Percentiles rank a stretch among this genome's conserved stretches.
These are phyloP conservation scores for Poecile montanus DNA, from an alignment of 2,797 vertebrate genomes.

Conservation along the genomic window DNA sequence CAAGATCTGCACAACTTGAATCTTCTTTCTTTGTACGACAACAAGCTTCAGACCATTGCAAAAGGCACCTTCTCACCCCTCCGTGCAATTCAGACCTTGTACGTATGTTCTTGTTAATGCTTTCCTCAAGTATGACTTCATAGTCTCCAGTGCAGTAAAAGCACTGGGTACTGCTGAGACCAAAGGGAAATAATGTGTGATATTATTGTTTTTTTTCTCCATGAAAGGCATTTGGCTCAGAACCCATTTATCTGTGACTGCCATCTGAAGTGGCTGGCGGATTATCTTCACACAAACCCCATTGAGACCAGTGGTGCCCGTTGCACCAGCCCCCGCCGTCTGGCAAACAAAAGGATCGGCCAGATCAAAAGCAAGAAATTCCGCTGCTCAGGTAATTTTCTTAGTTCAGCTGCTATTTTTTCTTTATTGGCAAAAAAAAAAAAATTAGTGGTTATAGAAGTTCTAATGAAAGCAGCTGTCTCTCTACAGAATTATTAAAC, in stretches of 20 bases:
- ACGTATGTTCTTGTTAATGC: conserved; percentile 68
- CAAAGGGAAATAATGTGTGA: conserved; percentile 59
- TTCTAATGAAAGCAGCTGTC: conserved; percentile 53
- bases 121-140: neutral
- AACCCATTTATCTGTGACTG: conserved; percentile 99
- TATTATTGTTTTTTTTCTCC: conserved; percentile 53
- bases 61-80: conserved; percentile 96
- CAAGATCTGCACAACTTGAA: conserved; percentile 97
- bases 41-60: conserved; percentile 96
- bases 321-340: conserved; percentile 84
- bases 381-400: conserved; percentile 90
- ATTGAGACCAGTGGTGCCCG: conserved; percentile 91
- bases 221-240: conserved; percentile 92
- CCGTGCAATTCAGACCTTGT: conserved; percentile 95
- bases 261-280: conserved; percentile 98
- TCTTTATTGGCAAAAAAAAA: conserved; percentile 23
- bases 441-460: neutral
- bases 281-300: conserved; percentile 97
- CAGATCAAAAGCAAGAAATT: conserved; percentile 96
- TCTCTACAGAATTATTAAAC: conserved; percentile 41
- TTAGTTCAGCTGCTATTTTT: conserved; percentile 56
- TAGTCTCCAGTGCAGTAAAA: neutral
- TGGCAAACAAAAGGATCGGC: conserved; percentile 91
- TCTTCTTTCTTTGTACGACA: conserved; percentile 95
- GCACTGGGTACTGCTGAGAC: neutral